A percentile compares a stretch with the other conserved stretches of the same genome.
Conservation (phyloP, 1,140 invertebrate species). For the Rhizoglyphus robini region DNA sequence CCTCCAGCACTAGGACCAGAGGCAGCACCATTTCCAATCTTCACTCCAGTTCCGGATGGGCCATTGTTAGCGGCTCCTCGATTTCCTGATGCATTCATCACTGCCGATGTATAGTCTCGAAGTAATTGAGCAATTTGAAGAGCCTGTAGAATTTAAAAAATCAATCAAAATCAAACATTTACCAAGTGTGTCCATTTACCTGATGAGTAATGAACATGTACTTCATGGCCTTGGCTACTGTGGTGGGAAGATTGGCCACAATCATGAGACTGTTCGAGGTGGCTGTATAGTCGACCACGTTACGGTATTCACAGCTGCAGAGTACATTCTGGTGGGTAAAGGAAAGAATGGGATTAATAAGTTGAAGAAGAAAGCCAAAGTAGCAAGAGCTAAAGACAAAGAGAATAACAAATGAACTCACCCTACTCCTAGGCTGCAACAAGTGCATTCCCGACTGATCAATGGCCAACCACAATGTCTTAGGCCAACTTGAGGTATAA, state of each 20-base stretch:
- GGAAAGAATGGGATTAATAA: conserved; percentile 11
- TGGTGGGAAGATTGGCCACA: conserved; percentile 45
- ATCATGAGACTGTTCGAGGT: conserved; percentile 78
- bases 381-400: not conserved
- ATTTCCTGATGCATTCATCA: not conserved
- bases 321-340: conserved; percentile 48
- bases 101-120: conserved; percentile 52
- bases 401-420: too few species aligned
- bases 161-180: conserved; percentile 15
- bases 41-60: not conserved
- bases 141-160: conserved; percentile 45
- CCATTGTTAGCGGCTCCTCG: not conserved
- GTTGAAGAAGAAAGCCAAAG: too few species aligned
- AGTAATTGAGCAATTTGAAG: conserved; percentile 86
- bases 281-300: conserved; percentile 71
- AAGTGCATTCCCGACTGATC: conserved; percentile 85
- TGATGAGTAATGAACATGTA: conserved; percentile 72
- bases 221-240: conserved; percentile 65
- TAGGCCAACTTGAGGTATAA: conserved; percentile 86
- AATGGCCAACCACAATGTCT: conserved; percentile 67
- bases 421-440: conserved; percentile 65
- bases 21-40: not conserved
- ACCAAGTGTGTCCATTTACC: conserved; percentile 44
- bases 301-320: conserved; percentile 73
- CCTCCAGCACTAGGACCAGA: not conserved